Conservation (phyloP, 2,797 vertebrate species). For the Hemitrygon akajei region DNA sequence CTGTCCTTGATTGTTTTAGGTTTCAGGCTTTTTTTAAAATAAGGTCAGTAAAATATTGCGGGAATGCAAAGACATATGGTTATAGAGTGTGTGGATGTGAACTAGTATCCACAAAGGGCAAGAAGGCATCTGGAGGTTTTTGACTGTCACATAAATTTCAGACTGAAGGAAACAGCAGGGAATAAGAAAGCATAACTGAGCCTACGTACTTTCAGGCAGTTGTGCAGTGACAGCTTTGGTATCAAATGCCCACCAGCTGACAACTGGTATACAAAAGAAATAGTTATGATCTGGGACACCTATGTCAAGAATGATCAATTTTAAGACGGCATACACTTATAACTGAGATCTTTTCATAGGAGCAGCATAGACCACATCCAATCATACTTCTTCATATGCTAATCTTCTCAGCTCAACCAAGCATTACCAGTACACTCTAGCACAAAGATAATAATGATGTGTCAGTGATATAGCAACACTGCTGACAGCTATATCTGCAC, state of each 20-base stretch:
- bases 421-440: neutral
- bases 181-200: neutral
- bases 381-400: neutral
- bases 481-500: neutral
- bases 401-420: constrained; percentile 7
- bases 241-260: neutral
- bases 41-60: too few relatives aligned
- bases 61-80: neutral
- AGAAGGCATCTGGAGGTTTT: neutral
- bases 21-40: too few relatives aligned
- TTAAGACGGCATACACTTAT: neutral
- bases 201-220: neutral
- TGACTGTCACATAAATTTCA: neutral
- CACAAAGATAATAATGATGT: neutral
- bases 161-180: neutral
- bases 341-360: neutral
- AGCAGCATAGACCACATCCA: neutral
- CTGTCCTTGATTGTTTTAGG: too few relatives aligned
- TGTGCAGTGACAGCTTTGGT: neutral
- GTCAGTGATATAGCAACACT: neutral
- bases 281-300: neutral
- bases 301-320: neutral
- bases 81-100: neutral
- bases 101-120: too few relatives aligned
- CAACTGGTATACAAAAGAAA: neutral